Evolutionary conservation across 1,140 invertebrate species (phyloP), one percentile per base, ranked within the genome.

Genomic region (Planococcus citri): DNA sequence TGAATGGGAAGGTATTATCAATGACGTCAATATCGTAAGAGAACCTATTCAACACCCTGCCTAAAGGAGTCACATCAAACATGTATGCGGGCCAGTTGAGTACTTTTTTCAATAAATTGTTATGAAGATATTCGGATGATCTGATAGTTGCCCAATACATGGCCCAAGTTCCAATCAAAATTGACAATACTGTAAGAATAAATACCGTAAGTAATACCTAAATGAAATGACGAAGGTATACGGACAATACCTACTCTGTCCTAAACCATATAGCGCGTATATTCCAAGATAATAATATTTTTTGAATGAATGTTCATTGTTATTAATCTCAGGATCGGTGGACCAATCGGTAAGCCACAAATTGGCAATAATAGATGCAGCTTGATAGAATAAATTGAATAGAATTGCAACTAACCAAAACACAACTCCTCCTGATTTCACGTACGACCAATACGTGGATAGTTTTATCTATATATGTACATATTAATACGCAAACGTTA

Each of bases 331-430:
- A 70, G 82, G 76, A 73, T 88, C 87, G 71, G 87, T 85, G 22
- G 91, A 90, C 94, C 94, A 97, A 64, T 82, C 75, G 72, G 90
- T 89, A 0, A 97, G 82, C 94, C 94, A 98, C 72, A 96, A 81
- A 80, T 95, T 97, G 24, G 92, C 90, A 72, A 89, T 89, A 70
- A 97, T 89, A 76, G 88, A 88, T 78, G 94, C 92, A 64, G 83
- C 83, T 85, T 94, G 92, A 77, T 88, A 91, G 17, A 91, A 75
- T 14, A 91, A 82, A 78, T 94, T 94, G 78, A 94, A 86, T 0
- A 92, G 70, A 37, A 95, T 81, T 1, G 92, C 94, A 3, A 86
- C 77, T 17, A 87, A 74, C 0, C 87, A 85, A 9, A 92, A 79
- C 69, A 86, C 77, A 71, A 89, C 77, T 68, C 94, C 94, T 60